Evolutionary conservation across 2,797 vertebrate species (phyloP).

Genomic region (Pachyuromys duprasi): DNA sequence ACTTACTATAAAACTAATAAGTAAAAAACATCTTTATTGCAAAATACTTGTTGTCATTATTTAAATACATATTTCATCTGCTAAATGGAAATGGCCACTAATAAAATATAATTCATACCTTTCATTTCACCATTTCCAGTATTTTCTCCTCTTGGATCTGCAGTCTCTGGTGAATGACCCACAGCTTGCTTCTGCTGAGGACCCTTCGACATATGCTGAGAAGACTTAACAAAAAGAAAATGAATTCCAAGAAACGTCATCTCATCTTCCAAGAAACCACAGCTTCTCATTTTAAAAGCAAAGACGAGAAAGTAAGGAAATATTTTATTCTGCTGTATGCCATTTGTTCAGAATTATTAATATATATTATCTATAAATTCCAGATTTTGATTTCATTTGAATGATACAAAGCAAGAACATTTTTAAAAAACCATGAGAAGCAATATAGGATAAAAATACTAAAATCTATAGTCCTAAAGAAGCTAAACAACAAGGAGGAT

Average conservation of each 20-base stretch:
- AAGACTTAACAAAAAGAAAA: neutral
- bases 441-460: no score
- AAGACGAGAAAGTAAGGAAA: neutral
- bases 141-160: neutral
- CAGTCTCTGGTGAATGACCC: neutral
- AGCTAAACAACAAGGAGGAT: no score
- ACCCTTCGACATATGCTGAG: neutral
- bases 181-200: neutral
- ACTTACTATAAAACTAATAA: neutral
- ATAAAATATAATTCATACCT: neutral
- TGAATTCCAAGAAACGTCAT: neutral
- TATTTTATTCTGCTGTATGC: neutral
- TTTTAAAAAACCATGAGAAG: neutral
- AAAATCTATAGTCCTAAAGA: no score
- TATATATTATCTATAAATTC: neutral
- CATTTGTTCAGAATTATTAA: neutral
- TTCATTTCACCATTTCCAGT: neutral
- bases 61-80: neutral
- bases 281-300: neutral
- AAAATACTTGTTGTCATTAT: neutral
- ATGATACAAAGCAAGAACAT: neutral
- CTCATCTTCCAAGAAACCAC: neutral
- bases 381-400: neutral
- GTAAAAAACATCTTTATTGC: neutral
- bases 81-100: neutral